These are phyloP conservation scores for Lutjanus argentimaculatus DNA, from an alignment of 2,797 vertebrate genomes.

Conservation along the genomic window DNA sequence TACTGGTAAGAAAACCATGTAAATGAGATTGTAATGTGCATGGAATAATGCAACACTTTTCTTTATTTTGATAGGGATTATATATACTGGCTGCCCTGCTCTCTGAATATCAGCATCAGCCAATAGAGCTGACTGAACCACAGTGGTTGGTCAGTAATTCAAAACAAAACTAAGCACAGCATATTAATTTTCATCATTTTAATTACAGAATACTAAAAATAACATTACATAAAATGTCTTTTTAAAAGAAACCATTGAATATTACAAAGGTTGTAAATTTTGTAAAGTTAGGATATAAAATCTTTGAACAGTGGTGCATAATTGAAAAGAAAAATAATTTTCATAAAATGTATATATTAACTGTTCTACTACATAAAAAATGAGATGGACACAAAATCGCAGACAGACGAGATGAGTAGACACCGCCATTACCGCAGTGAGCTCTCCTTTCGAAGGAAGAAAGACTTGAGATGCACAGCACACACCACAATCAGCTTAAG, in stretches of 20 bases:
- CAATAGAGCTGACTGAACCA: not conserved
- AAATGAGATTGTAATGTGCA: no score
- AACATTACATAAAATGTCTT: conserved; percentile 89
- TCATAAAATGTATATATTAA: conserved; percentile 89
- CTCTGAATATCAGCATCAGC: no score
- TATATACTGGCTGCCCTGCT: no score
- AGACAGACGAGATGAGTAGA: conserved; percentile 82
- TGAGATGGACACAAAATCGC: conserved; percentile 83
- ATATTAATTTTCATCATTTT: conserved; percentile 83
- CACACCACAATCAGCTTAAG: conserved; percentile 78
- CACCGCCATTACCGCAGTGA: conserved; percentile 75
- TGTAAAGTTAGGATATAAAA: conserved; percentile 90
- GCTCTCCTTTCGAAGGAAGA: conserved; percentile 75
- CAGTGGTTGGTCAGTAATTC: not conserved
- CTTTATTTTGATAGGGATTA: no score
- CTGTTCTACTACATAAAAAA: conserved; percentile 86
- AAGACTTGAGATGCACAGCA: conserved; percentile 82
- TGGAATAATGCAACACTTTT: no score
- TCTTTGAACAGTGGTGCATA: conserved; percentile 88
- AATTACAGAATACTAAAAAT: conserved; percentile 90
- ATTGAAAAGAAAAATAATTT: conserved; percentile 86
- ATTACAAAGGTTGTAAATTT: conserved; percentile 89
- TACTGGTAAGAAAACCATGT: no score
- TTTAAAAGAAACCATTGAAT: conserved; percentile 88
- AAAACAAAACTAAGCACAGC: not conserved